Conservation (phyloP, 2,888 invertebrate species). For the Octonoba sinensis region DNA sequence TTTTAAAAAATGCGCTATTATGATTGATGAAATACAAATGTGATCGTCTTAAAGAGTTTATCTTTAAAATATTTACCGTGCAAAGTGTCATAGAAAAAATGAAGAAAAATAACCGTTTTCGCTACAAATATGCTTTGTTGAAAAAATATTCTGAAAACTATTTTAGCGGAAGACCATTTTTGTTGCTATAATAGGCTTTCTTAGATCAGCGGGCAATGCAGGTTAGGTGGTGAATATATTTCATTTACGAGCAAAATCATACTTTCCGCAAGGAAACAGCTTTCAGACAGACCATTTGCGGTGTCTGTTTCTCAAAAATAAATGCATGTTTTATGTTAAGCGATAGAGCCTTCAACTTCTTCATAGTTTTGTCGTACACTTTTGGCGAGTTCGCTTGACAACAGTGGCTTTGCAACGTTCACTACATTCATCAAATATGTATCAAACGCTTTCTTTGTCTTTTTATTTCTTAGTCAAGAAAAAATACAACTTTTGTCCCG, state of each 20-base stretch:
- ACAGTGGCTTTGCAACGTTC: slow-evolving; percentile 25
- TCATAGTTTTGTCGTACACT: slow-evolving; percentile 41
- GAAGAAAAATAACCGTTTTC: neutral
- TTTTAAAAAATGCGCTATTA: too few relatives aligned
- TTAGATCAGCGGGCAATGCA: slow-evolving; percentile 32
- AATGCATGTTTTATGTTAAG: slow-evolving; percentile 64
- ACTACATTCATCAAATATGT: slow-evolving; percentile 59
- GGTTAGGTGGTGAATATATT: slow-evolving; percentile 39
- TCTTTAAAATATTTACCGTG: too few relatives aligned
- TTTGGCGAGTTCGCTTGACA: slow-evolving; percentile 32
- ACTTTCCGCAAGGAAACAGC: slow-evolving; percentile 20
- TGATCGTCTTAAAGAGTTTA: too few relatives aligned
- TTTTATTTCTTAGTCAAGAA: neutral
- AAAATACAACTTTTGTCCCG: slow-evolving; percentile 11
- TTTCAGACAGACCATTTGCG: slow-evolving; percentile 28
- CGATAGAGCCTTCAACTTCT: slow-evolving; percentile 41
- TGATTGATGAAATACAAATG: too few relatives aligned
- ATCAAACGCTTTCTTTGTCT: slow-evolving; percentile 49
- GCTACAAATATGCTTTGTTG: too few relatives aligned
- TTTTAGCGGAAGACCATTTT: slow-evolving; percentile 48
- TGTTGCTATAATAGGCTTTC: slow-evolving; percentile 33
- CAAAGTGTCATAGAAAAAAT: neutral
- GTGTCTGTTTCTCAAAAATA: slow-evolving; percentile 43
- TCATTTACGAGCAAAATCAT: slow-evolving; percentile 37
- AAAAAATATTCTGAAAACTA: slow-evolving; percentile 35